Conservation (phyloP, 30 jellyfish, hydroid and myxozoan species). For the Clytia hemisphaerica region DNA sequence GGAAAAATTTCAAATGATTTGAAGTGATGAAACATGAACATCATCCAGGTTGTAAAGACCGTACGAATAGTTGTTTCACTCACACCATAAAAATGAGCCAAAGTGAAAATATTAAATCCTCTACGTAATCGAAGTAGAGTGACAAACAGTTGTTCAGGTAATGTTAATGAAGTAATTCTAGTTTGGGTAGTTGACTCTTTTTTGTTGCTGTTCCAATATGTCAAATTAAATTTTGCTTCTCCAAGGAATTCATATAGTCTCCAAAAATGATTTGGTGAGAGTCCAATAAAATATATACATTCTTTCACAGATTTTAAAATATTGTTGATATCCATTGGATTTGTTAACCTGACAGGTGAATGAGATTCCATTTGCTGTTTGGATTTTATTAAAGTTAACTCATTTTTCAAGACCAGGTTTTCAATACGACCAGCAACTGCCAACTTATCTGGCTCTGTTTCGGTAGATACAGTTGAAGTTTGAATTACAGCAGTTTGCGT, state of each 20-base stretch:
- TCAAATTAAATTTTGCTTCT: constrained; percentile 29
- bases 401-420: constrained; percentile 14
- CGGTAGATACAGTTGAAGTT: constrained; percentile 6
- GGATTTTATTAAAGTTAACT: too few relatives aligned
- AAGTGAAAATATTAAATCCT: constrained; percentile 25
- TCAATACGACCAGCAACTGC: constrained; percentile 20
- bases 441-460: constrained; percentile 29
- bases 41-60: constrained; percentile 41
- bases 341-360: too few relatives aligned
- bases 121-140: constrained; percentile 33
- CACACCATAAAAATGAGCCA: constrained; percentile 28
- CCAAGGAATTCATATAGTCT: constrained; percentile 24
- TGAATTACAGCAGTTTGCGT: too few relatives aligned
- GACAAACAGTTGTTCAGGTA: constrained; percentile 33
- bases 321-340: constrained; percentile 15
- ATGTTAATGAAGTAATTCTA: constrained; percentile 6
- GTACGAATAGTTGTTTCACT: constrained; percentile 18
- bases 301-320: constrained; percentile 11
- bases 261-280: constrained; percentile 21
- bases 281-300: constrained; percentile 23
- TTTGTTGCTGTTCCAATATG: constrained; percentile 15
- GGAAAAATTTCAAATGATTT: constrained; percentile 24
- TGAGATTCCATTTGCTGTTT: too few relatives aligned
- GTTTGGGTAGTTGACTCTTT: not conserved
- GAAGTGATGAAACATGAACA: constrained; percentile 32